A percentile compares a stretch with the other conserved stretches of the same genome.
Evolutionary conservation across 2,888 invertebrate genomes (phyloP).

Genomic region (Lithophane semibrunnea): DNA sequence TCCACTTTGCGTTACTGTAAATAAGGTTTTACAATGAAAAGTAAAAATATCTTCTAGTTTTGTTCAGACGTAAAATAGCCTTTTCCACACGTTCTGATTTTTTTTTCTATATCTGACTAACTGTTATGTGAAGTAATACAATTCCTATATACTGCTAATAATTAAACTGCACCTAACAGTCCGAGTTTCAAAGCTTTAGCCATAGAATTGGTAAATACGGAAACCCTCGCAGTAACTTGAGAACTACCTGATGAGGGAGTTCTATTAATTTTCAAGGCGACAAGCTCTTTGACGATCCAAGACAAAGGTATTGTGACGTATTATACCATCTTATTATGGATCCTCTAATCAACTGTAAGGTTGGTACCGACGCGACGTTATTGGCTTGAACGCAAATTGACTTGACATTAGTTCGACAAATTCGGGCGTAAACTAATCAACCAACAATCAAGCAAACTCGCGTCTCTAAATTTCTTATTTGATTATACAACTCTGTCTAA

Average conservation of each 20-base stretch:
- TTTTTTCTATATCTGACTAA: background rate
- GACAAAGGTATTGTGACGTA: conserved; percentile 48
- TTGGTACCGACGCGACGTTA: conserved; percentile 38
- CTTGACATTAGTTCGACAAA: conserved; percentile 68
- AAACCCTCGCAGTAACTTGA: conserved; percentile 37
- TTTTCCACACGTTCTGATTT: background rate
- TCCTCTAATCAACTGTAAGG: conserved; percentile 54
- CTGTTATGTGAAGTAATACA: background rate
- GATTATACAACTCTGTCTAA: conserved; percentile 60
- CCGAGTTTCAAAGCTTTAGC: conserved; percentile 39
- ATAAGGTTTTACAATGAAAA: background rate
- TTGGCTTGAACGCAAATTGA: conserved; percentile 61
- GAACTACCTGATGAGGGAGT: conserved; percentile 41
- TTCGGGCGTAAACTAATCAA: conserved; percentile 70
- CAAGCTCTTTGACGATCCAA: conserved; percentile 40
- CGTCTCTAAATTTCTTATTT: conserved; percentile 65
- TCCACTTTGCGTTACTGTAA: background rate
- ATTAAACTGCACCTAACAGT: conserved; percentile 25
- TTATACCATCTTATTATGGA: conserved; percentile 44
- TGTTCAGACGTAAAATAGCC: background rate
- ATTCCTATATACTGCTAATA: background rate
- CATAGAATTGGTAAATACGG: conserved; percentile 25
- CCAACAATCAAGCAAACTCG: conserved; percentile 68
- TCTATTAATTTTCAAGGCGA: conserved; percentile 48
- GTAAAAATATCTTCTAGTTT: conserved; percentile 2